Evolutionary conservation across 2,888 invertebrate species (phyloP), one percentile per base, ranked within the genome.

Genomic region (Saturnia japonica): DNA sequence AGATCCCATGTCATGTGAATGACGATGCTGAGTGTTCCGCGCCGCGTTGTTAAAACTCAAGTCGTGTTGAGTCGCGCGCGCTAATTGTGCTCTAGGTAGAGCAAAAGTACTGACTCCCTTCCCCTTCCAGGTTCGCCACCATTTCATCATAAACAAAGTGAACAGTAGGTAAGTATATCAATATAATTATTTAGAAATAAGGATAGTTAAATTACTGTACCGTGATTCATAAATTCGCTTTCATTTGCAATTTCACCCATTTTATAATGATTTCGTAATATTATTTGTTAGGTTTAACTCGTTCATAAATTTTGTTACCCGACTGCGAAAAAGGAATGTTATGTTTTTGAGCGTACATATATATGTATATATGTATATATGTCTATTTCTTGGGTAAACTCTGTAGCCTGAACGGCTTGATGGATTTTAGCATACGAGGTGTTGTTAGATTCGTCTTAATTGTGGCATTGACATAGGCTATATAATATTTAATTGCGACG

Each of bases 11-110:
- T 88, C 87, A 85, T 86, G 86, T 91, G 91, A 91, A 91, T 88
- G 92, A n/a, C 64, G 64, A 89, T 85, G 89, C 88, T 85, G 88
- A 91, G 91, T 88, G 89, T 85, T 87, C 84, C 80, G 81, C 80
- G 84, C 82, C 82, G 88, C 89, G 92, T 94, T 94, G 92, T 93
- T 93, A 93, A 91, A 92, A 91, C 91, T 93, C 88, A 90, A 94
- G 93, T 85, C 88, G 91, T 86, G 92, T 93, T 85, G 91, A 93
- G 92, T 84, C 89, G 85, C 91, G 88, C 91, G 85, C 91, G 91
- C 93, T 94, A 94, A 94, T 94, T 94, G 93, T 93, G 88, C 91
- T 86, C 90, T 84, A 86, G 84, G 84, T 85, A 83, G 86, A 83
- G 78, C 76, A 76, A 74, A 60, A 60, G 57, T 60, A 60, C 57